Evolutionary conservation across 2,888 invertebrate species (phyloP), one percentile per base, ranked within the genome.

Genomic region (Acleris sparsana): DNA sequence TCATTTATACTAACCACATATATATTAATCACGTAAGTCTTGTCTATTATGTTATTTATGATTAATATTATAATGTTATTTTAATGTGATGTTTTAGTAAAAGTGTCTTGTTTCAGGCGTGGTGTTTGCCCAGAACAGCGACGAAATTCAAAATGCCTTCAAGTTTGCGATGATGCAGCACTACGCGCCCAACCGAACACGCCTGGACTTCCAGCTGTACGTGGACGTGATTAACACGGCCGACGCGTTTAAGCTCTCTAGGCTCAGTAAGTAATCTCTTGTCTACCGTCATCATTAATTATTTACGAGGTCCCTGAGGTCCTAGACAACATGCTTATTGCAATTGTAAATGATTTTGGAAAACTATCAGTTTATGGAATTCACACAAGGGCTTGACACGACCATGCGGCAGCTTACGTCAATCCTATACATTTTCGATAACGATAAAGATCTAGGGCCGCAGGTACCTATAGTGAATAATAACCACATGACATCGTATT

Each of bases 201-300:
- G 95, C 55, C 95, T 97, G 78, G 97, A 97, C 80, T 94, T 97
- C 61, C 96, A 97, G 81, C 95, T 97, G 16, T 97, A 95, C 81
- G 97, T 97, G 60, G 97, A 98, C 82, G 95, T 97, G 77, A 97
- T 98, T 84, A 96, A 97, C 85, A 97, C 97, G 13, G 97, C 97
- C 20, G 98, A 98, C 86, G 97, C 97, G 71, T 98, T 97, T 92
- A 98, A 98, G 86, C 93, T 98, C 61, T 97, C 97, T 51, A 94
- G 97, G 85, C 93, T 98, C 60, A 97, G 98, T 98, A 93, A 96
- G 97, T 96, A 80, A 13, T 17, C 17, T 46, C 46, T 46, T 7
- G 7, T 9, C n/a, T 25, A 16, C 16, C n/a, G 22, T 44, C 22
- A 44, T 17, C n/a, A 43, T 44, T 7, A 22, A 44, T 22, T n/a